Base-by-base conservation (phyloP, 2,888 invertebrate species). In the Smittia sp. region DNA sequence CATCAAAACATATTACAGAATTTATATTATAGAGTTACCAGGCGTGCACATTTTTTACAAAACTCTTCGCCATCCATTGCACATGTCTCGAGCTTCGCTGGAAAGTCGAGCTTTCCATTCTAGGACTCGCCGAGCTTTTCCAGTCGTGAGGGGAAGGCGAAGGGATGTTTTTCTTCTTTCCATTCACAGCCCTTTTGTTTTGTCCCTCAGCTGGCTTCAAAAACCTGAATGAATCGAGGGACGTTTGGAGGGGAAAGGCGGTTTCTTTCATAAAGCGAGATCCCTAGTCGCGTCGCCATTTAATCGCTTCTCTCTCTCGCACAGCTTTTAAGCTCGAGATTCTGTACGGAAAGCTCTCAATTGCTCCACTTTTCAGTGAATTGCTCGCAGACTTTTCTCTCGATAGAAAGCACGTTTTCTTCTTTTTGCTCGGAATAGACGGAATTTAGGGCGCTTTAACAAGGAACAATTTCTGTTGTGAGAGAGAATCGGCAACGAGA, bases 11-110 rank as follows among this genome's bases (percentile, higher is more conserved):
- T 68, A 41, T 22, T 41, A 68, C 22, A 46, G 18, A 24, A 68
- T 46, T 22, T 11, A 46, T 68, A 68, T 68, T 68, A 68, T 41
- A 68, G 41, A 68, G 18, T 9, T 13, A 68, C 46, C 68, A 68
- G 68, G 68, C 68, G 68, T 68, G 4, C 68, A 68, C 22, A 20
- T 4, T 24, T 27, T 68, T 68, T 52, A 46, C n/a, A 46, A 11
- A 3, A 46, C 9, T 32, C 9, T 32, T 32, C 32, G 3, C 32
- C 32, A 32, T 32, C 32, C 32, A 46, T 3, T 18, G 52, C 18
- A 4, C n/a, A 46, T 11, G 18, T 11, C 2, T 11, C 2, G 18
- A 15, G 11, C n/a, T 46, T 46, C 2, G 11, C 18, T 46, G 52
- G 18, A 46, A 46, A 46, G 52, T 6, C 7, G 11, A 46, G 18